Percentiles rank a stretch among this genome's conserved stretches.
phyloP scores from a whole-genome alignment of 2,888 invertebrate species.

The Slavum lentiscoides region DNA sequence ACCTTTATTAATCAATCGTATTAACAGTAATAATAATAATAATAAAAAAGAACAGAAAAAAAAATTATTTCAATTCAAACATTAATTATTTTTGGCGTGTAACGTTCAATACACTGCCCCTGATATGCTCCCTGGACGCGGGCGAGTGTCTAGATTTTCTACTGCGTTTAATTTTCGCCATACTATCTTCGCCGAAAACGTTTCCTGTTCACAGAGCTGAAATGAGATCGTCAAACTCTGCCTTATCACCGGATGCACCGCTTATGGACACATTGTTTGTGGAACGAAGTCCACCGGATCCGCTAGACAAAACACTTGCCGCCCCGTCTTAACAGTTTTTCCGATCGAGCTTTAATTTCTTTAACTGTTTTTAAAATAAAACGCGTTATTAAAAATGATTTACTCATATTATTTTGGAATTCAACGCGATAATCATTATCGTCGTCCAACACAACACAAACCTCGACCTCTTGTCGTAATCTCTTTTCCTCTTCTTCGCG shows the following conservation, averaged over 20 bases:
- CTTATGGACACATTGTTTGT: conserved; percentile 47
- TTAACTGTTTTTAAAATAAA: conserved; percentile 64
- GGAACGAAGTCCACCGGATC: conserved; percentile 11
- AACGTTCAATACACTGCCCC: conserved; percentile 62
- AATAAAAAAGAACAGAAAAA: too few species aligned
- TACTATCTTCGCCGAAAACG: conserved; percentile 87
- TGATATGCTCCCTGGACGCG: conserved; percentile 71
- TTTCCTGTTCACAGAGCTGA: conserved; percentile 92
- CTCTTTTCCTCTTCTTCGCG: conserved; percentile 89
- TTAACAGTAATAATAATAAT: conserved; percentile 19
- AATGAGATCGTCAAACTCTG: conserved; percentile 95
- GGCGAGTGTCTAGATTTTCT: conserved; percentile 71
- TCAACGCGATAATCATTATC: neutral
- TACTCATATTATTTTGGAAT: neutral
- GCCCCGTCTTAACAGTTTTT: conserved; percentile 77
- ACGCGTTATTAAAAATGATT: conserved; percentile 1
- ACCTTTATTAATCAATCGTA: conserved; percentile 7
- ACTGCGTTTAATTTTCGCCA: conserved; percentile 85
- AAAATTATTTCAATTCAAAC: conserved; percentile 4
- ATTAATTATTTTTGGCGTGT: conserved; percentile 48
- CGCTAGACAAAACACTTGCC: conserved; percentile 52
- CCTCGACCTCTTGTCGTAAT: conserved; percentile 84
- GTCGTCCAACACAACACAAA: conserved; percentile 56
- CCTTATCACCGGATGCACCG: conserved; percentile 56
- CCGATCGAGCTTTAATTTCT: conserved; percentile 83